Conservation (phyloP, 2,113 vertebrate species). For the Rhombomys opimus region DNA sequence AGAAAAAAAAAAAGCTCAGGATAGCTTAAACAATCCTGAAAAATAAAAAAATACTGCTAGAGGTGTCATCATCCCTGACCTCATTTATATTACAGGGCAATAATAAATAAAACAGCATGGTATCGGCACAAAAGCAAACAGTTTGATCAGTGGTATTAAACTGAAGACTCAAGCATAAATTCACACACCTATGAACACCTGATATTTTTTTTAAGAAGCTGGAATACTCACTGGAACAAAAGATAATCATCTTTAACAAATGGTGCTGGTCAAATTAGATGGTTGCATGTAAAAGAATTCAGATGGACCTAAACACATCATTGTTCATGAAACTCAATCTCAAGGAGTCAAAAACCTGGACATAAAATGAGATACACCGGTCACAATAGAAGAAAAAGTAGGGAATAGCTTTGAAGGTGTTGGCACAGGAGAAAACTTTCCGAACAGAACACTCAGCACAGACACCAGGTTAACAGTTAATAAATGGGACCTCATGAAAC, state of each 20-base stretch:
- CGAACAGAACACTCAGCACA: background rate
- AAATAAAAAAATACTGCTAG: background rate
- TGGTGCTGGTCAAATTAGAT: background rate
- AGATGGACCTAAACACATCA: background rate
- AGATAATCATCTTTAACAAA: background rate
- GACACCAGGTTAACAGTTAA: too few species aligned
- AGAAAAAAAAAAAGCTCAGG: background rate
- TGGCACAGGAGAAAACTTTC: background rate
- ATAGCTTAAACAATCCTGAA: background rate
- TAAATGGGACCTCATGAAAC: background rate
- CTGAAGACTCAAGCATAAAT: background rate
- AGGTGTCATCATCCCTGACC: background rate
- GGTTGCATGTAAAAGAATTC: background rate
- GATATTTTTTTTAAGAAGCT: background rate
- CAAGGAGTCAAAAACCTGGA: background rate
- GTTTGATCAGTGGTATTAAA: background rate
- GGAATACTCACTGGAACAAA: background rate
- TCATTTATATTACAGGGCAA: background rate
- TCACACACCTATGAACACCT: background rate
- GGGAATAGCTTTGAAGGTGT: background rate
- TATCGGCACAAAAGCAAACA: background rate
- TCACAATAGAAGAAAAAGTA: background rate
- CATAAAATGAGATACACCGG: background rate
- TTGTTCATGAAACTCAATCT: background rate
- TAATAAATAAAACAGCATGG: background rate